Evolutionary conservation across 2,888 invertebrate genomes (phyloP), one percentile per base, ranked within the genome.

Genomic region (Hyppa rectilinea): DNA sequence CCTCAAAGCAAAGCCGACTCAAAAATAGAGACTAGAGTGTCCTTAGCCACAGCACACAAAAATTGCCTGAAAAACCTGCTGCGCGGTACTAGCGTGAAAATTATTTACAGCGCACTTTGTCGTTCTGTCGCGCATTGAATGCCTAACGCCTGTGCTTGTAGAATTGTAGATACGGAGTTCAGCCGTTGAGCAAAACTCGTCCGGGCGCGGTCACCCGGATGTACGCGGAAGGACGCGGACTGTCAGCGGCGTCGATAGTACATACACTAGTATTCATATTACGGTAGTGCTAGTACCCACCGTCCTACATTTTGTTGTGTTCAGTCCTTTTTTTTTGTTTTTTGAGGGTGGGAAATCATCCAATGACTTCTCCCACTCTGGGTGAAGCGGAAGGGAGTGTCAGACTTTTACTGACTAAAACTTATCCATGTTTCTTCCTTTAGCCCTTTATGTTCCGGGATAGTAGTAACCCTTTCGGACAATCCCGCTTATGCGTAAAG

Each of bases 91-190:
- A 63, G 49, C 53, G 31, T 73, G 56, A 66, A 73, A 65, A 73
- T 73, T 79, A 73, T 73, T 76, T 73, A 79, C 74, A 74, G 50
- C 45, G 60, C 55, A 56, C 60, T 79, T 36, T 49, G 61, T 17
- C 61, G 61, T 38, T 74, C 58, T 53, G 52, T 47, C 36, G 67
- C 49, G 43, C 49, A 58, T 49, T 76, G 67, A 76, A 76, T 80
- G 47, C 56, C 40, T 56, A 77, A 60, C 45, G 31, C 26, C n/a
- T 17, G 10, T 20, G 50, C 40, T 12, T 40, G 20, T 23, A 55
- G 69, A 29, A 61, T 50, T 38, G 72, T 31, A 60, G 23, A 9
- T 36, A 43, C 14, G 29, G 5, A 55, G 23, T 31, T 34, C 26
- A 60, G 34, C 17, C 20, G 12, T 20, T 14, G 20, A 20, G n/a